Evolutionary conservation across 2,888 invertebrate species (phyloP), one percentile per base, ranked within the genome.

Genomic region (Isotomurus palustris): DNA sequence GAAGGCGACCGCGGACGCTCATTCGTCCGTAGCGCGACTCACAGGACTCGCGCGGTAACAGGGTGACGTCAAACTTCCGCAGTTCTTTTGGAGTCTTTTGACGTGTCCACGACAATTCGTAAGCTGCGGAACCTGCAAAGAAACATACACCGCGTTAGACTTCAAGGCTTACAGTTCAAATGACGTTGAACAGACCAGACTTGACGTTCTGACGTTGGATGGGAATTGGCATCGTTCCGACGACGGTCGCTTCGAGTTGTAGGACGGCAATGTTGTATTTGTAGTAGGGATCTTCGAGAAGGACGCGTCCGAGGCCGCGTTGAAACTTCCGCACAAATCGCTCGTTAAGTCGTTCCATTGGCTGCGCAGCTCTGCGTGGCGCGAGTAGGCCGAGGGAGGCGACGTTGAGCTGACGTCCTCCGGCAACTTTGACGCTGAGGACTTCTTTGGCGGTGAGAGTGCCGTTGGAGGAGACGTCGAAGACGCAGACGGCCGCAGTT

Each of bases 401-500:
- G 8, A 8, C 32, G 14, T 32, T 32, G 32, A 32, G 8, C 14
- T 10, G 8, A 14, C 8, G 14, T 10, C 8, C 8, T 8, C 32
- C 32, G n/a, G n/a, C n/a, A 14, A 32, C 32, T 8, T 8, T 32
- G 8, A 32, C 32, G 8, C 14, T 32, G 14, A 32, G 32, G 8
- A 10, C 32, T 8, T 32, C 32, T 8, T 32, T 10, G 8, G 8
- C 8, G 32, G 8, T 10, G 32, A 14, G 32, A 32, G 8, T 32
- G 8, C 32, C 32, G 14, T 32, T 14, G 8, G 8, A 10, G 8
- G 8, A 10, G 8, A 10, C 8, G 32, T 32, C 32, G 14, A 32
- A 32, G 32, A 55, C 38, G 19, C 54, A 55, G 36, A 35, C 32
- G 14, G 28, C 47, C 2, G 48, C 54, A 2, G 40, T 48, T 2